Conservation (phyloP, 2,888 invertebrate genomes). For the Apamea crenata region DNA sequence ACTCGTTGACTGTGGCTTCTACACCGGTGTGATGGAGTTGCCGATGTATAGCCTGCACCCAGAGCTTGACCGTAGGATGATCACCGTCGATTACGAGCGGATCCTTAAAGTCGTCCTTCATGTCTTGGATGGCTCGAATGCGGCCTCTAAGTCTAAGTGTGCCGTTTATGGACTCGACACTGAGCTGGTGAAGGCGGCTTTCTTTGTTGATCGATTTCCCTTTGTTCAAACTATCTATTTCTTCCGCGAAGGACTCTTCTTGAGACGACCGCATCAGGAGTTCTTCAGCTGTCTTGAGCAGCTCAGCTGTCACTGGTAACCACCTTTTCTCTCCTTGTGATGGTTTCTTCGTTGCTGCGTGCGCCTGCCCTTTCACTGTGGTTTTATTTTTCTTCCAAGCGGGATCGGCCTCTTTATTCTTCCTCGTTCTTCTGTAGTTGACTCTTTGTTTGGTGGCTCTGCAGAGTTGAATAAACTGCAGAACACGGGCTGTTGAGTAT, state of each 20-base stretch:
- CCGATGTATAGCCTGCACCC: not conserved
- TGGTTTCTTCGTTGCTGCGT: not conserved
- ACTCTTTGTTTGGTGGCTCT: not conserved
- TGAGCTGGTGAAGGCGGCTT: not conserved
- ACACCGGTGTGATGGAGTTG: conserved; percentile 1
- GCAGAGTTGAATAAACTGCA: not conserved
- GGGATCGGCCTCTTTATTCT: not conserved
- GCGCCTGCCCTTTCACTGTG: not conserved
- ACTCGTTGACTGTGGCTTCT: not conserved
- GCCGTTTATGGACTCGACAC: not conserved
- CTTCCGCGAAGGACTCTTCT: not conserved
- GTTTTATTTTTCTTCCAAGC: not conserved
- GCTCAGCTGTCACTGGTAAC: no score
- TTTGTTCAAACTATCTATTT: not conserved
- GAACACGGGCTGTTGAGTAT: not conserved
- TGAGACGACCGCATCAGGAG: not conserved
- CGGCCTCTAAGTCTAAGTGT: not conserved
- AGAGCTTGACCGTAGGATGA: not conserved
- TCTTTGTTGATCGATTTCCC: not conserved
- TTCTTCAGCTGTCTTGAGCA: no score
- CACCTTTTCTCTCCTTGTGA: no score
- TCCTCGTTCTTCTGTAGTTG: not conserved
- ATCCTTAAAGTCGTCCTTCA: not conserved
- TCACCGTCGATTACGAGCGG: not conserved
- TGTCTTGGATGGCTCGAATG: not conserved